A percentile compares a stretch with the other conserved stretches of the same genome.
phyloP scores from a whole-genome alignment of 2,888 invertebrate genomes.

The Drosophila longiperda region DNA sequence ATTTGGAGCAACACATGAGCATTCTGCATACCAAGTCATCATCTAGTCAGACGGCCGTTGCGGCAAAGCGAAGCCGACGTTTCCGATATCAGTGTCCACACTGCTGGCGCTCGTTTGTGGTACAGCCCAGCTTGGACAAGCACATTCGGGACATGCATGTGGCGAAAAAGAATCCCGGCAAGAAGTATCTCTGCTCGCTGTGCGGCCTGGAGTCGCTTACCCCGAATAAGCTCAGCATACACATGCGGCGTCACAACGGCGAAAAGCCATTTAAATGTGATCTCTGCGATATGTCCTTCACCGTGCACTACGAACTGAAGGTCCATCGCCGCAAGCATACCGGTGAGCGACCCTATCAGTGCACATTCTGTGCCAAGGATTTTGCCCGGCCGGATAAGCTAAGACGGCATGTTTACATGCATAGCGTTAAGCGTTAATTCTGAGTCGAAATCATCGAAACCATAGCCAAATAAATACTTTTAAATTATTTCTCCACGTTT shows the following conservation, averaged over 20 bases:
- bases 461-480: constrained; percentile 13
- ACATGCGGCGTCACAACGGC: constrained; percentile 89
- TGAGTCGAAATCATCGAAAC: not conserved
- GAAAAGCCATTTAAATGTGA: constrained; percentile 88
- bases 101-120: constrained; percentile 86
- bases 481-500: not conserved
- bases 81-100: constrained; percentile 87
- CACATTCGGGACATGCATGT: constrained; percentile 71
- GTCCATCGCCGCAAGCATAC: constrained; percentile 88
- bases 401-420: constrained; percentile 67
- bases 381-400: constrained; percentile 87
- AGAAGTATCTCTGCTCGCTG: constrained; percentile 85
- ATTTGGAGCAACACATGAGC: constrained; percentile 75
- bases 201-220: constrained; percentile 87
- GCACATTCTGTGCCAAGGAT: constrained; percentile 84
- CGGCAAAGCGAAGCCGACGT: constrained; percentile 84
- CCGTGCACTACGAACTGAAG: constrained; percentile 87
- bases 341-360: constrained; percentile 87
- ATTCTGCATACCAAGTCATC: constrained; percentile 78
- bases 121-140: constrained; percentile 70
- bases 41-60: constrained; percentile 13
- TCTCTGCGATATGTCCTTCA: constrained; percentile 88
- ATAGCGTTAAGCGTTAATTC: constrained; percentile 61
- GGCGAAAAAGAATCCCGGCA: constrained; percentile 67
- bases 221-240: constrained; percentile 87